Percentiles rank a stretch among this genome's conserved stretches.
Evolutionary conservation across 2,113 vertebrate species (phyloP).

Genomic region (Colossoma macropomum): DNA sequence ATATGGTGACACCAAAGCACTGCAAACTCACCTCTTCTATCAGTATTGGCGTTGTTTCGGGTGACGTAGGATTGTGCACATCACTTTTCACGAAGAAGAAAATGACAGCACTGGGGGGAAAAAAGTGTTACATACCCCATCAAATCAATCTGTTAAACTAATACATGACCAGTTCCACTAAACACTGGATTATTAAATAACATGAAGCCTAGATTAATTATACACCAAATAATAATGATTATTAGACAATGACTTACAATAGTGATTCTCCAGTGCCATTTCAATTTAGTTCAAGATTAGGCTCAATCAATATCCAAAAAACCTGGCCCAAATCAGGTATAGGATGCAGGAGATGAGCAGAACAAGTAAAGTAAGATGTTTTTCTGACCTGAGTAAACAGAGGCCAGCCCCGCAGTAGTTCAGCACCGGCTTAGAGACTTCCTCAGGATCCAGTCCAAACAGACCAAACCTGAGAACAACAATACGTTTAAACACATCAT

Average conservation of each 20-base stretch:
- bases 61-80: slow-evolving; percentile 64
- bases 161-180: no score
- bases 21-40: slow-evolving; percentile 75
- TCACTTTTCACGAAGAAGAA: slow-evolving; percentile 91
- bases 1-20: background rate
- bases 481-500: background rate
- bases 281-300: no score
- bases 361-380: background rate
- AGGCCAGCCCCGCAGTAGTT: slow-evolving; percentile 88
- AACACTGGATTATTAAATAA: no score
- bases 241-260: no score
- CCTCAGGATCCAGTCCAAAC: slow-evolving; percentile 87
- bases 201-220: no score
- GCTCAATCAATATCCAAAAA: no score
- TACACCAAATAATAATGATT: no score
- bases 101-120: slow-evolving; percentile 82
- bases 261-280: no score
- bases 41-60: slow-evolving; percentile 77
- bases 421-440: slow-evolving; percentile 80
- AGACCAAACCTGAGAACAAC: slow-evolving; percentile 83
- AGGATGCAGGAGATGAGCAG: background rate
- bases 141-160: no score
- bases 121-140: background rate
- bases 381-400: slow-evolving; percentile 84
- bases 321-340: no score